A percentile compares a stretch with the other conserved stretches of the same genome.
phyloP scores from a whole-genome alignment of 2,888 invertebrate species.

The Linnaemya tessellans region DNA sequence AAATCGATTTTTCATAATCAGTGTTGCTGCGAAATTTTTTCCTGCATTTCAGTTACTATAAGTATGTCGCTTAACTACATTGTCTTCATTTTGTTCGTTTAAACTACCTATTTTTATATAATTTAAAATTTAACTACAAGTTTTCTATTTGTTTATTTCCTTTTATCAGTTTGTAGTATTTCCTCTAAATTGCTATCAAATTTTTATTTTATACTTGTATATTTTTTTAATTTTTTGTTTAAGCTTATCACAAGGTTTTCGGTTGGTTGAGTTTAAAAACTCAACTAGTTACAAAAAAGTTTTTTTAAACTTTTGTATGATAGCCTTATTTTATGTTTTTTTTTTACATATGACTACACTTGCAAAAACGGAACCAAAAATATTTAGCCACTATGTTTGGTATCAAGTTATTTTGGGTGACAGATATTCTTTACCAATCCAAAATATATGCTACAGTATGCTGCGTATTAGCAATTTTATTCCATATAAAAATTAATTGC shows the following conservation, averaged over 20 bases:
- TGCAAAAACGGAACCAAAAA: conserved; percentile 31
- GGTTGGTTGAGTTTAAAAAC: conserved; percentile 71
- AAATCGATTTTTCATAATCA: too few species aligned
- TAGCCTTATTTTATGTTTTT: conserved; percentile 43
- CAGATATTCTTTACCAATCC: too few species aligned
- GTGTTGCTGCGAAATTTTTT: too few species aligned
- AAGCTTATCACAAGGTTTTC: conserved; percentile 71
- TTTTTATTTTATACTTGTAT: conserved; percentile 8
- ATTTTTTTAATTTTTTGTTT: conserved; percentile 34
- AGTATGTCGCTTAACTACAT: too few species aligned
- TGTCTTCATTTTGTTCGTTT: background rate
- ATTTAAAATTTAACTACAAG: conserved; percentile 7
- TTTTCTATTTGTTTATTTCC: conserved; percentile 41
- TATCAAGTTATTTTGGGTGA: too few species aligned
- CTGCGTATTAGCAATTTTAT: too few species aligned
- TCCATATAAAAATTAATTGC: too few species aligned
- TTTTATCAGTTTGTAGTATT: conserved; percentile 64
- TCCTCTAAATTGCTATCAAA: conserved; percentile 53
- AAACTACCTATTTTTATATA: background rate
- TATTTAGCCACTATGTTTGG: too few species aligned
- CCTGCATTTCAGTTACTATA: too few species aligned
- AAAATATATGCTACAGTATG: background rate
- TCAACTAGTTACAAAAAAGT: conserved; percentile 57
- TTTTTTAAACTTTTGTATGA: conserved; percentile 60
- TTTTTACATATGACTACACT: conserved; percentile 60